phyloP scores from a whole-genome alignment of 2,113 vertebrate genomes.

The Microtus ochrogaster region DNA sequence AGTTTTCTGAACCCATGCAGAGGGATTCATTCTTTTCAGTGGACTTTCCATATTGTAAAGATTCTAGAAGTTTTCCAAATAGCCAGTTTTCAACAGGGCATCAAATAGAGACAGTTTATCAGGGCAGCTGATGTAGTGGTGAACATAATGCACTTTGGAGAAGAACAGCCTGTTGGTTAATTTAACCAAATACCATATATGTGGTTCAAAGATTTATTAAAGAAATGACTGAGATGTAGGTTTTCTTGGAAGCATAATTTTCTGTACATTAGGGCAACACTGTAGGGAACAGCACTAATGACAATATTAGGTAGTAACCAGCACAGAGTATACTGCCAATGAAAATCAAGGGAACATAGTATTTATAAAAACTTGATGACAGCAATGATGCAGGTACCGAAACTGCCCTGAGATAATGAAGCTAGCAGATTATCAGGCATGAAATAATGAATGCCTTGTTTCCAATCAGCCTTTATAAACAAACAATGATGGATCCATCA shows the following conservation, averaged over 20 bases:
- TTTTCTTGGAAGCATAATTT: slow-evolving; percentile 69
- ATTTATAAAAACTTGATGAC: slow-evolving; percentile 82
- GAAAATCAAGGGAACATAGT: slow-evolving; percentile 82
- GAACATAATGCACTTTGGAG: slow-evolving; percentile 54
- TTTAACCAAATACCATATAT: slow-evolving; percentile 74
- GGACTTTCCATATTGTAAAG: slow-evolving; percentile 38
- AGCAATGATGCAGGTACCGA: slow-evolving; percentile 71
- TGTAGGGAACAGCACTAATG: slow-evolving; percentile 75
- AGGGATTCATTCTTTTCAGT: slow-evolving; percentile 71
- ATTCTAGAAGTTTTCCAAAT: slow-evolving; percentile 58
- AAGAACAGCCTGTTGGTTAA: slow-evolving; percentile 67
- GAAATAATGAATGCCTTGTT: slow-evolving; percentile 85
- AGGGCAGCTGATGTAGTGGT: slow-evolving; percentile 54
- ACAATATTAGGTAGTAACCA: slow-evolving; percentile 67
- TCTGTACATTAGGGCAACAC: slow-evolving; percentile 62
- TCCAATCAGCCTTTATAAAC: slow-evolving; percentile 84
- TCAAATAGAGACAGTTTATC: slow-evolving; percentile 70
- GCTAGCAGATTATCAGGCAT: slow-evolving; percentile 80
- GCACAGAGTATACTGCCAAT: slow-evolving; percentile 68
- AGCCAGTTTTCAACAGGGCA: slow-evolving; percentile 70
- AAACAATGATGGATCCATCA: slow-evolving; percentile 85
- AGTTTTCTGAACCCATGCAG: slow-evolving; percentile 27
- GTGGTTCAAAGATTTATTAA: slow-evolving; percentile 78
- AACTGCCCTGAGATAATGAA: slow-evolving; percentile 84
- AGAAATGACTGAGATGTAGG: slow-evolving; percentile 62